phyloP scores from a whole-genome alignment of 2,888 invertebrate genomes.

The Xylota segnis region DNA sequence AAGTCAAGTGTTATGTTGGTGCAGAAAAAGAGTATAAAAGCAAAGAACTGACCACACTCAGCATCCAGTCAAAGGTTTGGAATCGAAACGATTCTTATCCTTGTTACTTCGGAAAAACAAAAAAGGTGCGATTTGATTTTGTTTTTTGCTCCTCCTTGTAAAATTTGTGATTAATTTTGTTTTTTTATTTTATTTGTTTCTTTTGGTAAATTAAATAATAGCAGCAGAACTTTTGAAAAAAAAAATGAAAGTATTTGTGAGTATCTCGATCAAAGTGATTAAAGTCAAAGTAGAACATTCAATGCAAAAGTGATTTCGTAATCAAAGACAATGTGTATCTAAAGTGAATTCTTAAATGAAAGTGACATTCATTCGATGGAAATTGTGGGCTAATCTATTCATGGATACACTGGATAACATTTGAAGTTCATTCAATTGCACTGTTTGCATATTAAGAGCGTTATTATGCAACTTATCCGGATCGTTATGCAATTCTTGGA shows the following conservation, averaged over 20 bases:
- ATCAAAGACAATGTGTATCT: slow-evolving; percentile 31
- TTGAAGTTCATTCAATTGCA: slow-evolving; percentile 4
- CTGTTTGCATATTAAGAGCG: slow-evolving; percentile 1
- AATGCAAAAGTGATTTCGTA: slow-evolving; percentile 62
- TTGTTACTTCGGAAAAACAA: slow-evolving; percentile 77
- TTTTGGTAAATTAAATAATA: slow-evolving; percentile 66
- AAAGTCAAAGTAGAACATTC: slow-evolving; percentile 40
- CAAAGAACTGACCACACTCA: slow-evolving; percentile 84
- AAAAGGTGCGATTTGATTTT: slow-evolving; percentile 65
- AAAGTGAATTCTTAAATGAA: slow-evolving; percentile 50
- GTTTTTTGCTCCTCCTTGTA: slow-evolving; percentile 13
- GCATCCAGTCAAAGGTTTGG: slow-evolving; percentile 85
- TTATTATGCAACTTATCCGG: slow-evolving; percentile 23
- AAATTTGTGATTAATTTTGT: slow-evolving; percentile 58
- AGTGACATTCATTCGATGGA: slow-evolving; percentile 13
- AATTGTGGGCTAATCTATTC: slow-evolving; percentile 7
- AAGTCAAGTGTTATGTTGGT: slow-evolving; percentile 59
- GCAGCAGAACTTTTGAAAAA: slow-evolving; percentile 73
- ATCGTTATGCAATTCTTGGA: not conserved
- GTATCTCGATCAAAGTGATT: slow-evolving; percentile 80
- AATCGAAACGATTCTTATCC: slow-evolving; percentile 85
- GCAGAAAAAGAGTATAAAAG: slow-evolving; percentile 83
- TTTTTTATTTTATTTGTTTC: slow-evolving; percentile 65
- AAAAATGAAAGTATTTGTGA: slow-evolving; percentile 86
- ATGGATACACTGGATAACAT: slow-evolving; percentile 62